Percentiles rank a stretch among this genome's conserved stretches.
These are phyloP conservation scores for Zophobas atratus DNA, from an alignment of 1,140 invertebrate species.

Conservation along the genomic window DNA sequence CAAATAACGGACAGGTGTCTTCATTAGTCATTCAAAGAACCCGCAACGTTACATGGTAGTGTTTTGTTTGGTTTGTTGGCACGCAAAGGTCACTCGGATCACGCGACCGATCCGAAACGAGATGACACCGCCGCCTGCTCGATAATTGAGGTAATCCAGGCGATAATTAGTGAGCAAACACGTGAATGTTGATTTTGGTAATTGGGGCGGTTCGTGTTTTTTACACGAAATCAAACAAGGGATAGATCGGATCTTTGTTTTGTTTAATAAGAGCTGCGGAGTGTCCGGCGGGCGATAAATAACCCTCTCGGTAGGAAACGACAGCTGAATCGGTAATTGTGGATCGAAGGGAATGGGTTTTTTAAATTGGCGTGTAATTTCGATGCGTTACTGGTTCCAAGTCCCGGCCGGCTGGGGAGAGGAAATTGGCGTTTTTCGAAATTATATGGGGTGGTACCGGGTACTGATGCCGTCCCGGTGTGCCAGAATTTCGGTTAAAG, in stretches of 20 bases:
- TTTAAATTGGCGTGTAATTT: slow-evolving; percentile 1
- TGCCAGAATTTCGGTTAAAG: no score
- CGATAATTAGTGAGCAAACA: slow-evolving; percentile 40
- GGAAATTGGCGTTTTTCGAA: slow-evolving; percentile 31
- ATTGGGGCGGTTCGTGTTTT: slow-evolving; percentile 28
- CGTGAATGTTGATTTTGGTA: slow-evolving; percentile 42
- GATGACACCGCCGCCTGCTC: slow-evolving; percentile 21
- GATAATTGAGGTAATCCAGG: slow-evolving; percentile 19
- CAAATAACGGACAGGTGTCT: slow-evolving; percentile 46
- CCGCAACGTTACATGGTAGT: slow-evolving; percentile 29
- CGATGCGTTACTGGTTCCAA: not conserved
- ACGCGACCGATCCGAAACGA: slow-evolving; percentile 28
- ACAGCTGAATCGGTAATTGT: slow-evolving; percentile 2
- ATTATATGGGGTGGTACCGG: slow-evolving; percentile 1
- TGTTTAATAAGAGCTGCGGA: not conserved
- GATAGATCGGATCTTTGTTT: no score
- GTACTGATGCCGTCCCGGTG: not conserved
- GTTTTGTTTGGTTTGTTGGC: slow-evolving; percentile 43
- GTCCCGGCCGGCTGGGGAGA: not conserved
- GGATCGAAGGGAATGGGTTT: not conserved
- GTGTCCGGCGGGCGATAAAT: not conserved
- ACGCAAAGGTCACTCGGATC: slow-evolving; percentile 45
- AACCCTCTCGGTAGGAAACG: not conserved
- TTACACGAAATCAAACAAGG: slow-evolving; percentile 10
- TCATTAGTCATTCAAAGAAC: slow-evolving; percentile 44